phyloP scores from a whole-genome alignment of 2,888 invertebrate genomes.

The Trachelus iudaicus region DNA sequence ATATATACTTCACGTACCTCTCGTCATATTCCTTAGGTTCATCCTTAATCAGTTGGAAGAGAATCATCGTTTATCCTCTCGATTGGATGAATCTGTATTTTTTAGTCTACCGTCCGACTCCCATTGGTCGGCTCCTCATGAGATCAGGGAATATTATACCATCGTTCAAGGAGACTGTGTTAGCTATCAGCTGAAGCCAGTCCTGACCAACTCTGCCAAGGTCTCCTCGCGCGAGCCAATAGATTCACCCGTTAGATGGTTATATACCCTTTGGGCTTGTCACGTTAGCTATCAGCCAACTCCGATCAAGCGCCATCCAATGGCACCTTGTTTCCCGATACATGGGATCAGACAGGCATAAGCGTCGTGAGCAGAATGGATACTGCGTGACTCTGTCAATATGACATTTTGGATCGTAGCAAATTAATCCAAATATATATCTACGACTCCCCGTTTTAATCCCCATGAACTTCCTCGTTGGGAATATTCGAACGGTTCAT shows the following conservation, averaged over 20 bases:
- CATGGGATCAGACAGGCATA: conserved; percentile 43
- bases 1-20: neutral
- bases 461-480: neutral
- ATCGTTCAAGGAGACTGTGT: conserved; percentile 7
- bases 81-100: neutral
- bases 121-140: neutral
- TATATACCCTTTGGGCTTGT: conserved; percentile 51
- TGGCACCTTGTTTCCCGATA: conserved; percentile 45
- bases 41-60: neutral
- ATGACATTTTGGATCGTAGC: conserved; percentile 35
- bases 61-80: neutral
- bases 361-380: conserved; percentile 13
- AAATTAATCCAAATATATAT: neutral
- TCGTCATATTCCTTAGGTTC: neutral
- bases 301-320: conserved; percentile 43
- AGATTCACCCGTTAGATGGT: conserved; percentile 45
- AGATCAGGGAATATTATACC: neutral
- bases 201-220: neutral
- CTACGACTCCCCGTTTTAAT: neutral
- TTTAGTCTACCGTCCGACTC: neutral
- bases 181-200: conserved; percentile 40
- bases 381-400: neutral
- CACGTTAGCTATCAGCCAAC: conserved; percentile 46
- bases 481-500: neutral
- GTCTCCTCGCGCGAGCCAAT: conserved; percentile 22